Evolutionary conservation across 2,113 vertebrate species (phyloP).

Genomic region (Takifugu flavidus): DNA sequence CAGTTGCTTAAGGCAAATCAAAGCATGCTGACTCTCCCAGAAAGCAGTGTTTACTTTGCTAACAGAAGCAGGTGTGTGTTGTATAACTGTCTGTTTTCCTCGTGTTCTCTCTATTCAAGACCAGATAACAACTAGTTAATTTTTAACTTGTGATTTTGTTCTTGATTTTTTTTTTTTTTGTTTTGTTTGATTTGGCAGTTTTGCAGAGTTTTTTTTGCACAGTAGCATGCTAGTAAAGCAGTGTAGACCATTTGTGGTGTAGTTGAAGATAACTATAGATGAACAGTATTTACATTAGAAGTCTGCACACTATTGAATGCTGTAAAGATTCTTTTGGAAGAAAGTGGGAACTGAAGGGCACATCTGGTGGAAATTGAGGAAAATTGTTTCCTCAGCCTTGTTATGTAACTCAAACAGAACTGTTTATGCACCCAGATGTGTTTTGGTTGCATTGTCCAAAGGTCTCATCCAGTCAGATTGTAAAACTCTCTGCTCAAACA

Average conservation of each 20-base stretch:
- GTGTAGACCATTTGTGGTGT: no score
- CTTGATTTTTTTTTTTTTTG: neutral
- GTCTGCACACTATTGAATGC: no score
- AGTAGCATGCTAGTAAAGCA: no score
- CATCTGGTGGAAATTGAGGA: no score
- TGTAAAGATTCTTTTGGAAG: no score
- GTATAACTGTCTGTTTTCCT: conserved; percentile 34
- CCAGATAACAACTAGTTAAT: conserved; percentile 54
- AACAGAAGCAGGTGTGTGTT: conserved; percentile 62
- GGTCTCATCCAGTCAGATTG: neutral
- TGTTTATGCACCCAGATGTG: no score
- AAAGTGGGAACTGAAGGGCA: no score
- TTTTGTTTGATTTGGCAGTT: neutral
- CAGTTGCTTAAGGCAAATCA: conserved; percentile 54
- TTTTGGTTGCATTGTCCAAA: neutral
- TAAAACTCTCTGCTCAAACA: no score
- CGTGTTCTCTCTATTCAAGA: conserved; percentile 21
- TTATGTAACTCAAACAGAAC: no score
- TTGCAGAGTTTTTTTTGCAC: neutral
- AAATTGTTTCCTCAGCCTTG: no score
- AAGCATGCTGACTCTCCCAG: conserved; percentile 48
- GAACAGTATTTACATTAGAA: no score
- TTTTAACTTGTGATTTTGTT: conserved; percentile 33
- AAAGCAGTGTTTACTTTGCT: conserved; percentile 57
- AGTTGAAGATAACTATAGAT: no score